phyloP scores from a whole-genome alignment of 1,140 invertebrate genomes.

The Halyomorpha halys region DNA sequence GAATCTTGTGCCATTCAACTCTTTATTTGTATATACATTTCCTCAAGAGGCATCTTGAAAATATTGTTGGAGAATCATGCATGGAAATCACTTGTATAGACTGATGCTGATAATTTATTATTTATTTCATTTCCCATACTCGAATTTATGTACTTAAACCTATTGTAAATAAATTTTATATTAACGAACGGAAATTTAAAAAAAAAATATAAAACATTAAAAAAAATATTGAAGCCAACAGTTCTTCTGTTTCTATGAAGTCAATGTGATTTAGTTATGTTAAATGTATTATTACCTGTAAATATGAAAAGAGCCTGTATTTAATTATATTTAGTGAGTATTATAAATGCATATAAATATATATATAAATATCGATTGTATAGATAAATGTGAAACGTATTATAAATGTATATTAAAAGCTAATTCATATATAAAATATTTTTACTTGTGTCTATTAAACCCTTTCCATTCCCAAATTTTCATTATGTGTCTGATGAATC shows the following conservation, averaged over 20 bases:
- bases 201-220: background rate
- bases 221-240: slow-evolving; percentile 1
- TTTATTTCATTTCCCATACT: slow-evolving; percentile 14
- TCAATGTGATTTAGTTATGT: slow-evolving; percentile 20
- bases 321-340: slow-evolving; percentile 17
- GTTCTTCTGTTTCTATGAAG: slow-evolving; percentile 19
- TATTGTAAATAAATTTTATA: slow-evolving; percentile 20
- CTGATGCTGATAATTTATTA: slow-evolving; percentile 10
- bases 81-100: slow-evolving; percentile 7
- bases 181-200: background rate
- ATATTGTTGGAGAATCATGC: too few relatives aligned
- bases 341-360: slow-evolving; percentile 10
- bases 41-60: too few relatives aligned
- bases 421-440: slow-evolving; percentile 7
- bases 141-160: slow-evolving; percentile 13
- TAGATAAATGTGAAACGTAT: slow-evolving; percentile 24
- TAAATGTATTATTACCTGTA: slow-evolving; percentile 19
- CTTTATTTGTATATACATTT: too few relatives aligned
- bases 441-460: too few relatives aligned
- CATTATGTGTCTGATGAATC: too few relatives aligned
- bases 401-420: slow-evolving; percentile 27
- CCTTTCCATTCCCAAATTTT: too few relatives aligned
- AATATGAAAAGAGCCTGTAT: slow-evolving; percentile 16
- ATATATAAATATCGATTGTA: slow-evolving; percentile 23
- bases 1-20: too few relatives aligned